Conservation (phyloP, 2,797 vertebrate genomes). For the Mastacembelus armatus region DNA sequence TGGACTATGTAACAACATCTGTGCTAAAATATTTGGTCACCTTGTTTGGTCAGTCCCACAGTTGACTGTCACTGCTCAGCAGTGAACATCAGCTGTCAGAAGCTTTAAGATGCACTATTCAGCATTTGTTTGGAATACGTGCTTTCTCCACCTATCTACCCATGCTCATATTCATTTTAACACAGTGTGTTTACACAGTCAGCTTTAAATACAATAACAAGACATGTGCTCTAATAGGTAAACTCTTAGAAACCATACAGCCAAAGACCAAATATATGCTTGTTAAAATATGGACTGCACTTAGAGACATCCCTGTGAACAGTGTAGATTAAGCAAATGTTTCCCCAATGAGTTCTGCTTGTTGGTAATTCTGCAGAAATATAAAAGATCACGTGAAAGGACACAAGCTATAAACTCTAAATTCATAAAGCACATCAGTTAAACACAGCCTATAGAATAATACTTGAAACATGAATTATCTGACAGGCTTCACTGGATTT, state of each 20-base stretch:
- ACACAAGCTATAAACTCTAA: background rate
- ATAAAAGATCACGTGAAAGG: constrained; percentile 7
- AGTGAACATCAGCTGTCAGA: too few species aligned
- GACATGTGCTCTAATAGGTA: background rate
- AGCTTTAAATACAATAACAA: background rate
- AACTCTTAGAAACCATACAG: background rate
- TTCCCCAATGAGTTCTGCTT: too few species aligned
- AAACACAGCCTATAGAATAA: too few species aligned
- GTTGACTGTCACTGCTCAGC: background rate
- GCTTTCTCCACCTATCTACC: background rate
- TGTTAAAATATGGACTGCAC: background rate
- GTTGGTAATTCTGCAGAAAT: background rate
- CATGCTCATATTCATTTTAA: background rate
- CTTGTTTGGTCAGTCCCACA: background rate
- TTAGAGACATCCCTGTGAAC: background rate
- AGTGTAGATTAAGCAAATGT: background rate
- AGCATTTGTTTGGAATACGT: background rate
- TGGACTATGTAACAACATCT: background rate
- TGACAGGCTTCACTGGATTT: background rate
- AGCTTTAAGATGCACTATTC: background rate
- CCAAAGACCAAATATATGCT: background rate
- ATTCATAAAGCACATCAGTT: background rate
- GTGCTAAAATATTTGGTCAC: background rate
- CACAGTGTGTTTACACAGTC: background rate
- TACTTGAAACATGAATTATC: background rate